Evolutionary conservation across 1,140 invertebrate genomes (phyloP), one percentile per base, ranked within the genome.

Genomic region (Cardiocondyla obscurior): DNA sequence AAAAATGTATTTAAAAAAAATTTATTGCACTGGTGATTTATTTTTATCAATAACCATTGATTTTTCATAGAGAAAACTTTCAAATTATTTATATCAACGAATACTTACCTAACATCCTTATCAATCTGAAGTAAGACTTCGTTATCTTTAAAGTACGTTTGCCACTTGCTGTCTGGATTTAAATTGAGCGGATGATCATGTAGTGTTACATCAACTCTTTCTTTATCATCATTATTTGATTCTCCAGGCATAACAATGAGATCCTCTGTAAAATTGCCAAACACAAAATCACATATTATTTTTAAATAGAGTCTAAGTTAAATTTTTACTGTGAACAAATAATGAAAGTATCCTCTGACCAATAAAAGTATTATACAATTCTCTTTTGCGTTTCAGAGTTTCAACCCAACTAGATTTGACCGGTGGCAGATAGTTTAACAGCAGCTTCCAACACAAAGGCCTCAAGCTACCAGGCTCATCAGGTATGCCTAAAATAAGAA

Each of bases 101-200:
- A 44, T n/a, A 33, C 22, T 84, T 92, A 96, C 96, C 98, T 96
- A 22, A 99, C 98, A 94, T 99, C 99, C 94, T 99, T 99, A 93
- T 99, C 98, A 90, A 99, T 99, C 95, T 99, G 98, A 69, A 98
- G 93, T 10, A 99, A 92, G 84, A 98, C 97, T 94, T 99, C 98
- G 94, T 99, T 99, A 91, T 99, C 98, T 93, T 98, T 98, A 92
- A 99, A 99, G 93, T 96, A 98, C 0, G 96, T 96, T 82, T 97
- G 97, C 99, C 99, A 99, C 74, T 98, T 96, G 90, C 98, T 99
- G 83, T 98, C 97, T 2, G 98, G 98, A 91, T 98, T 98, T 25
- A 97, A 96, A 94, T 97, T 99, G n/a, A 99, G 93, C 3, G 98
- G 98, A 96, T 99, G 97, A 94, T 98, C 97, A 65, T 95, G 93